These are phyloP conservation scores for Epistrophella euchroma DNA, from an alignment of 2,888 invertebrate species.

Conservation along the genomic window DNA sequence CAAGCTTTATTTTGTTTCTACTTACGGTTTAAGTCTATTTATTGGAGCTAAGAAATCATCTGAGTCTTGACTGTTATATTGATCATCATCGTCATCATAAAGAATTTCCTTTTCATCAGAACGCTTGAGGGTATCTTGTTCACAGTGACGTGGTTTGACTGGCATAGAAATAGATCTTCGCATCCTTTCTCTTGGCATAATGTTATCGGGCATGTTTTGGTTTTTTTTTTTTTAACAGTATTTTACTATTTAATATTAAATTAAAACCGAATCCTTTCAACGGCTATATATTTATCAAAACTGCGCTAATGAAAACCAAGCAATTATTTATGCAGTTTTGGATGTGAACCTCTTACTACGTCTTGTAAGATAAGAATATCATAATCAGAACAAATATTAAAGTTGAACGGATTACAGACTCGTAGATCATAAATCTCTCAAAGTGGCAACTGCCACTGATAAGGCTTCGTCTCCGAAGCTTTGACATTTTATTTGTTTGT, in stretches of 20 bases:
- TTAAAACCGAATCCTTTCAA: conserved; percentile 36
- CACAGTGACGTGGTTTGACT: conserved; percentile 80
- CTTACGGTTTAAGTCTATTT: conserved; percentile 49
- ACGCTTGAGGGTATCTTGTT: conserved; percentile 79
- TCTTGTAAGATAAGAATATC: conserved; percentile 55
- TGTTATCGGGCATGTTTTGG: conserved; percentile 51
- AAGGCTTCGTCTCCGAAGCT: conserved; percentile 55
- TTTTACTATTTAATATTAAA: background rate
- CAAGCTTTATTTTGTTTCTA: background rate
- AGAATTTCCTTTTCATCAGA: conserved; percentile 82
- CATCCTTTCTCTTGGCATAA: conserved; percentile 74
- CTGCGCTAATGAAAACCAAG: conserved; percentile 52
- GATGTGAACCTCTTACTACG: conserved; percentile 24
- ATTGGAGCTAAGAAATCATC: conserved; percentile 43
- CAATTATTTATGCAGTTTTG: conserved; percentile 9
- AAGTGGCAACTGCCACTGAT: conserved; percentile 60
- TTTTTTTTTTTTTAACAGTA: background rate
- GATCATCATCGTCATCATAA: conserved; percentile 62
- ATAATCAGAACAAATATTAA: conserved; percentile 15
- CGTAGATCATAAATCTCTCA: conserved; percentile 30
- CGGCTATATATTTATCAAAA: conserved; percentile 47
- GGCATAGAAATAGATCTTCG: conserved; percentile 83
- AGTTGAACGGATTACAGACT: conserved; percentile 46
- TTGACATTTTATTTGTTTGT: conserved; percentile 41
- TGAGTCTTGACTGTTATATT: conserved; percentile 55